These are phyloP conservation scores for Lemur catta DNA, from an alignment of 2,797 vertebrate genomes.

Conservation along the genomic window DNA sequence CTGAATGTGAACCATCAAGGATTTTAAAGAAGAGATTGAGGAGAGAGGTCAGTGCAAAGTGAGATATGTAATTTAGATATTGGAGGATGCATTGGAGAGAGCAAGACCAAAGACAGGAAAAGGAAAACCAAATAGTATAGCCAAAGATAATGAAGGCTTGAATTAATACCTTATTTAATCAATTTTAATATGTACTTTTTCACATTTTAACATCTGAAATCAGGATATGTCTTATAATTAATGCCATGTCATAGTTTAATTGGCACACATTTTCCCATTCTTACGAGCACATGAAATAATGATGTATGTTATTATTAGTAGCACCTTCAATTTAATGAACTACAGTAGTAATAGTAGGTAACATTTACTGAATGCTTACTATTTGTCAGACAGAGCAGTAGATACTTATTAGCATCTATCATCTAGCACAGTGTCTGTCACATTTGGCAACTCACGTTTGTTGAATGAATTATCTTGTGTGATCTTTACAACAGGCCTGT, in stretches of 20 bases:
- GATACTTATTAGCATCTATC: background rate
- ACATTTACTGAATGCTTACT: constrained; percentile 25
- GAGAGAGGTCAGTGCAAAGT: background rate
- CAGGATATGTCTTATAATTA: background rate
- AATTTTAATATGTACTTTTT: background rate
- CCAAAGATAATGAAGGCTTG: background rate
- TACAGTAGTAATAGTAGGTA: background rate
- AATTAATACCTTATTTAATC: constrained; percentile 29
- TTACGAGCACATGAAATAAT: background rate
- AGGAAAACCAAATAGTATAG: background rate
- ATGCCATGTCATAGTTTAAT: background rate
- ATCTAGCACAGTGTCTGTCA: constrained; percentile 1
- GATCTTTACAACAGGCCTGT: background rate
- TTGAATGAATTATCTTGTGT: background rate
- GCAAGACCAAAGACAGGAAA: constrained; percentile 5
- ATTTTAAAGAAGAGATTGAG: constrained; percentile 20
- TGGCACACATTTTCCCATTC: constrained; percentile 1
- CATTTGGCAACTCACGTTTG: background rate
- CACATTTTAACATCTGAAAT: constrained; percentile 18
- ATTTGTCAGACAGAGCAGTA: background rate
- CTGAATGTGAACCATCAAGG: background rate
- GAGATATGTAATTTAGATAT: constrained; percentile 3
- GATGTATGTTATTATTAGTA: constrained; percentile 4
- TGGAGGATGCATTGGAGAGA: background rate
- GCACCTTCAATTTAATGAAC: background rate